Conservation (phyloP, 2,888 invertebrate genomes). For the Chaetogeoica ovagalla region DNA sequence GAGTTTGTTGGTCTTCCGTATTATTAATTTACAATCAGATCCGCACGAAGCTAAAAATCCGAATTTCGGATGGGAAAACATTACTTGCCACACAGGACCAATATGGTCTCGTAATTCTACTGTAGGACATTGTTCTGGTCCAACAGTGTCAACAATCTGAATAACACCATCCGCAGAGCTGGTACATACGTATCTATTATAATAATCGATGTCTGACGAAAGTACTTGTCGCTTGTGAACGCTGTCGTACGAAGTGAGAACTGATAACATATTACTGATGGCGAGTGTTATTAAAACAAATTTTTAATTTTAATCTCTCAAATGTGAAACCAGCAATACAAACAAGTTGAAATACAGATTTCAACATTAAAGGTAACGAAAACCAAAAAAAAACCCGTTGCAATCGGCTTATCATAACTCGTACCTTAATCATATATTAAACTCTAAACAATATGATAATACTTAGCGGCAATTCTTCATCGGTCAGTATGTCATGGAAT, state of each 20-base stretch:
- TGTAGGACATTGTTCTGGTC: constrained; percentile 83
- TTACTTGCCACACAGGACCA: constrained; percentile 95
- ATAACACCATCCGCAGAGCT: constrained; percentile 97
- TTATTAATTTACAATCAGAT: constrained; percentile 97
- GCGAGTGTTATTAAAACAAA: not conserved
- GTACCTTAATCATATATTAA: no score
- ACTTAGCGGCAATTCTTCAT: no score
- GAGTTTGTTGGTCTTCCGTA: constrained; percentile 83
- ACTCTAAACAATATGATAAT: no score
- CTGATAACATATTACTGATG: constrained; percentile 57
- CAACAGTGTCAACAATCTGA: constrained; percentile 94
- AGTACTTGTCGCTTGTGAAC: constrained; percentile 99
- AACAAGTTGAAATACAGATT: not conserved
- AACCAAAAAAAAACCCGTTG: no score
- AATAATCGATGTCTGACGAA: constrained; percentile 97
- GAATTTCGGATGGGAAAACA: constrained; percentile 98
- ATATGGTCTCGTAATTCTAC: constrained; percentile 90
- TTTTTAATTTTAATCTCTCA: not conserved
- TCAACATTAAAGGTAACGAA: not conserved
- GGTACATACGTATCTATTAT: constrained; percentile 92
- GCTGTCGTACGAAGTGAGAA: constrained; percentile 92
- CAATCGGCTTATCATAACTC: no score
- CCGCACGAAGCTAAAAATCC: constrained; percentile 97
- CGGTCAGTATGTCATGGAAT: no score
- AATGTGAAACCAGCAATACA: not conserved